These are phyloP conservation scores for Alcis repandata DNA, from an alignment of 2,888 invertebrate species.

Conservation along the genomic window DNA sequence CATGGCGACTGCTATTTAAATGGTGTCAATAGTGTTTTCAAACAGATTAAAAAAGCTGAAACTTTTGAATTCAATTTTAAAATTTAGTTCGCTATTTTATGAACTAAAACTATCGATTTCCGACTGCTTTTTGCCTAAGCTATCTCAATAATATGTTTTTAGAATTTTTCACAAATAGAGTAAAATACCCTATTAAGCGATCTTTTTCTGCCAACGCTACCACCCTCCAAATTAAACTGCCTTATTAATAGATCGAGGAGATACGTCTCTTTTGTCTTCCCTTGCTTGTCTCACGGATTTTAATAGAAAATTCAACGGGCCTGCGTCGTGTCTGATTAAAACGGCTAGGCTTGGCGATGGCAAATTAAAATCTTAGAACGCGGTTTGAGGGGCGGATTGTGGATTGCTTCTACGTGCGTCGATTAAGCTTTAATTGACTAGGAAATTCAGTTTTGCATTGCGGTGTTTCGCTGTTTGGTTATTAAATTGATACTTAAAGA, in stretches of 20 bases:
- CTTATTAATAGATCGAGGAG: constrained; percentile 83
- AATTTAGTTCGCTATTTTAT: too few species aligned
- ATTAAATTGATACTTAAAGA: constrained; percentile 3
- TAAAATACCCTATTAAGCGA: constrained; percentile 7
- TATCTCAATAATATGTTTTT: too few species aligned
- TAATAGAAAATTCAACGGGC: constrained; percentile 83
- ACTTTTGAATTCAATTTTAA: too few species aligned
- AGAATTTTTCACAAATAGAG: too few species aligned
- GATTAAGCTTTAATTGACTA: constrained; percentile 7
- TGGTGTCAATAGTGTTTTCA: too few species aligned
- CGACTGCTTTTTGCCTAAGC: too few species aligned
- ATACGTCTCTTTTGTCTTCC: constrained; percentile 79
- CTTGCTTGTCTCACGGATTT: constrained; percentile 72
- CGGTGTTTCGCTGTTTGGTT: background rate
- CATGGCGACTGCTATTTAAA: too few species aligned
- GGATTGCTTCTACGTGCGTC: constrained; percentile 16
- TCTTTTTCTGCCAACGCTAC: constrained; percentile 55
- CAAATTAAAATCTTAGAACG: constrained; percentile 80
- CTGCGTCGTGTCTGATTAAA: constrained; percentile 78
- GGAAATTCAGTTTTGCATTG: constrained; percentile 1
- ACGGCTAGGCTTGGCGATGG: constrained; percentile 67
- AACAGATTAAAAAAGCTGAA: too few species aligned
- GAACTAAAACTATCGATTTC: too few species aligned
- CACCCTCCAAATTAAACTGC: constrained; percentile 76
- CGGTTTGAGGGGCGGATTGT: constrained; percentile 52